Conservation (phyloP, 1,140 invertebrate species). For the Aphis craccivora region DNA sequence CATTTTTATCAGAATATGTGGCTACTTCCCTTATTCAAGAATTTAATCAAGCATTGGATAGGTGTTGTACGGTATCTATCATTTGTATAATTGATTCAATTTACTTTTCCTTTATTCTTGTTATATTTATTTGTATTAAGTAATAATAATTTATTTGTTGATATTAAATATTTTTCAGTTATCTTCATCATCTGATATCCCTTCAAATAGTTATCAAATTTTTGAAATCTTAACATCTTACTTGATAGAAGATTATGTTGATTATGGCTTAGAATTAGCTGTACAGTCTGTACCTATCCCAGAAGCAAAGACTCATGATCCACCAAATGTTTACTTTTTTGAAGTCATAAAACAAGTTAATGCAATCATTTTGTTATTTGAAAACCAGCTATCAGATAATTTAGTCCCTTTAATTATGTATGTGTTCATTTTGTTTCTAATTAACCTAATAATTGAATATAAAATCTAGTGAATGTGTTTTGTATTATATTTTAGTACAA, state of each 20-base stretch:
- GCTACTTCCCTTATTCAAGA: slow-evolving; percentile 92
- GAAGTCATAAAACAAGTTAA: slow-evolving; percentile 94
- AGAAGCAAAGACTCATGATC: slow-evolving; percentile 78
- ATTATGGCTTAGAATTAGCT: slow-evolving; percentile 94
- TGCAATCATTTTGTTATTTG: slow-evolving; percentile 92
- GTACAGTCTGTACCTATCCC: slow-evolving; percentile 90
- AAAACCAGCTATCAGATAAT: slow-evolving; percentile 92
- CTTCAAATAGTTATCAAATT: slow-evolving; percentile 82
- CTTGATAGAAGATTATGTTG: slow-evolving; percentile 90
- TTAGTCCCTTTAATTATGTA: slow-evolving; percentile 88
- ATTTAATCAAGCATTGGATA: slow-evolving; percentile 86
- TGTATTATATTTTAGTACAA: slow-evolving; percentile 72
- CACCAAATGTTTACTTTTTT: slow-evolving; percentile 92
- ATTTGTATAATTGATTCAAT: slow-evolving; percentile 44
- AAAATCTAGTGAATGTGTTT: background rate
- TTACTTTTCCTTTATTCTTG: background rate
- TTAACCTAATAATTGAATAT: background rate
- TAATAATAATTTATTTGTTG: background rate
- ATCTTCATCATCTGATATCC: slow-evolving; percentile 80
- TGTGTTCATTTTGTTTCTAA: slow-evolving; percentile 62
- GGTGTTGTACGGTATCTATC: slow-evolving; percentile 79
- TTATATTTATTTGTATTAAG: slow-evolving; percentile 50
- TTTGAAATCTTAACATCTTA: slow-evolving; percentile 88
- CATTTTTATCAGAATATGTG: slow-evolving; percentile 96
- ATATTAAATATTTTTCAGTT: slow-evolving; percentile 68